Evolutionary conservation across 2,888 invertebrate genomes (phyloP).

Genomic region (Unio pictorum): DNA sequence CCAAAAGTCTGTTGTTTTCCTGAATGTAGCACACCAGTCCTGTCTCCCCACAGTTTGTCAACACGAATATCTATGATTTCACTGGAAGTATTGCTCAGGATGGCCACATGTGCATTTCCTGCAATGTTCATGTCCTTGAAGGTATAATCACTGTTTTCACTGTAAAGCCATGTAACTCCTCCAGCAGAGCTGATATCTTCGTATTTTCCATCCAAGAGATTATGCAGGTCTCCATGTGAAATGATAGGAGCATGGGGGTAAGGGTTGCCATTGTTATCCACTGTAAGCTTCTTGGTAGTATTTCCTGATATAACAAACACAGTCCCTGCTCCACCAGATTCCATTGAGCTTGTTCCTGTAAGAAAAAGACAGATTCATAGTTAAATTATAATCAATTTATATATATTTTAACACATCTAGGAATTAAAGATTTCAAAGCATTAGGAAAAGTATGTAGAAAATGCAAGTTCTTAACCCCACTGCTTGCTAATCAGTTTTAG

Average conservation of each 20-base stretch:
- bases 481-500: no score
- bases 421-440: no score
- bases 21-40: slow-evolving; percentile 50
- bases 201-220: slow-evolving; percentile 47
- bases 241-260: slow-evolving; percentile 39
- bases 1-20: slow-evolving; percentile 45
- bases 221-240: slow-evolving; percentile 27
- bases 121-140: slow-evolving; percentile 42
- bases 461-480: no score
- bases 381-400: no score
- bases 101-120: slow-evolving; percentile 57
- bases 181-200: slow-evolving; percentile 41
- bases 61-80: slow-evolving; percentile 27
- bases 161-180: slow-evolving; percentile 54
- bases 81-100: slow-evolving; percentile 42
- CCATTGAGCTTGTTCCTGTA: slow-evolving; percentile 41
- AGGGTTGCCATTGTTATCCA: slow-evolving; percentile 47
- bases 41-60: slow-evolving; percentile 43
- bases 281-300: slow-evolving; percentile 27
- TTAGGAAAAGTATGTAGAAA: no score
- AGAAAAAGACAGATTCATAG: not conserved
- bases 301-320: slow-evolving; percentile 39
- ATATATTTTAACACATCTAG: no score
- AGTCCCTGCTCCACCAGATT: slow-evolving; percentile 58
- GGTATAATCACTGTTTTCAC: slow-evolving; percentile 22